A percentile compares a stretch with the other conserved stretches of the same genome.
Evolutionary conservation across 1,140 invertebrate genomes (phyloP).

Genomic region (Euura saliciscinereae): DNA sequence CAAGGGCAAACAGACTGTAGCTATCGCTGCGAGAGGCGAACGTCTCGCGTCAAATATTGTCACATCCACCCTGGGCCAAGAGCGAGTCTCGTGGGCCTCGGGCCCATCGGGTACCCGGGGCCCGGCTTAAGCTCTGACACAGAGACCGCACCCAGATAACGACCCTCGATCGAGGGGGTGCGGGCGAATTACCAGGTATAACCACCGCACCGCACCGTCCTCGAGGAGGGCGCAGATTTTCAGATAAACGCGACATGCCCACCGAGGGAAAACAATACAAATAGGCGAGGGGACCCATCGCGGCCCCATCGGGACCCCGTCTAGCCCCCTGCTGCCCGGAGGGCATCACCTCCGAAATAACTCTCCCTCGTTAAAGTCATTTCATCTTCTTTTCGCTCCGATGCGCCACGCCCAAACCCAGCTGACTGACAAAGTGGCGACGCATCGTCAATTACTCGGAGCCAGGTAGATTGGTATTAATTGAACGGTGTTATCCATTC

Average conservation of each 20-base stretch:
- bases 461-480: neutral
- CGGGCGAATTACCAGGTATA: neutral
- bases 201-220: neutral
- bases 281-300: neutral
- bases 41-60: constrained; percentile 46
- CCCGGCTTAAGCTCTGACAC: neutral
- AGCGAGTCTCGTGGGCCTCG: neutral
- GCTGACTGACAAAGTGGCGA: neutral
- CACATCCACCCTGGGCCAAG: constrained; percentile 26
- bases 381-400: neutral
- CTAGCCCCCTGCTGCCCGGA: neutral
- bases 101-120: neutral
- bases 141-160: constrained; percentile 6
- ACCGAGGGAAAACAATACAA: constrained; percentile 1
- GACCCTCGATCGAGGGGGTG: neutral
- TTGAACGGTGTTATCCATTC: no score
- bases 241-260: constrained; percentile 2
- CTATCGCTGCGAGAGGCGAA: constrained; percentile 30
- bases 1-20: constrained; percentile 44
- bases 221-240: neutral
- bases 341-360: neutral
- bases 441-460: neutral
- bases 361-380: constrained; percentile 5
- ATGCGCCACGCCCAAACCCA: neutral
- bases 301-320: neutral